phyloP scores from a whole-genome alignment of 2,888 invertebrate species.

The Opisthograptis luteolata region DNA sequence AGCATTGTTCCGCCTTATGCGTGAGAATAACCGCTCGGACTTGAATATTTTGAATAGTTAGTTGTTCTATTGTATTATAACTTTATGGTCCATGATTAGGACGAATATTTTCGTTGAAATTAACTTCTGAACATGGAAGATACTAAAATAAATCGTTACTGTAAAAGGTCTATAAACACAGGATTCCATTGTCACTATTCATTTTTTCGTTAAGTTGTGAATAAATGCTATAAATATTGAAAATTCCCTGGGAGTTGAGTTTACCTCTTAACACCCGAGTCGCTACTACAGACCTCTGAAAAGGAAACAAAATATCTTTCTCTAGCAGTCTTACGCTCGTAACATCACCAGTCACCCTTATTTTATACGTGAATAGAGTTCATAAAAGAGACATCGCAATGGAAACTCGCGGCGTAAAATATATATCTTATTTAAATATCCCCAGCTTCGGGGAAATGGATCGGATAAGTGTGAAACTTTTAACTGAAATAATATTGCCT shows the following conservation, averaged over 20 bases:
- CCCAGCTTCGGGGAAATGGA: constrained; percentile 59
- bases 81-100: no score
- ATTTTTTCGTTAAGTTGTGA: constrained; percentile 38
- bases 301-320: constrained; percentile 47
- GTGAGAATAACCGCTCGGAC: constrained; percentile 30
- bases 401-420: constrained; percentile 56
- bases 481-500: constrained; percentile 75
- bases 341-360: constrained; percentile 48
- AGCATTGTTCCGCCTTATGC: constrained; percentile 46
- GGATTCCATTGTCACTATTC: constrained; percentile 8
- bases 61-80: no score
- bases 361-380: constrained; percentile 53
- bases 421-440: constrained; percentile 71
- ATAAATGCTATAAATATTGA: constrained; percentile 24
- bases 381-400: constrained; percentile 52
- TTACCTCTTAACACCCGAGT: constrained; percentile 42
- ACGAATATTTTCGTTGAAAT: no score
- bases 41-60: constrained; percentile 33
- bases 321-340: constrained; percentile 31
- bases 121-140: no score
- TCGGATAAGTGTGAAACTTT: constrained; percentile 69
- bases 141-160: no score
- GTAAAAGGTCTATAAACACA: no score
- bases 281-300: constrained; percentile 39
- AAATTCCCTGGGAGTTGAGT: constrained; percentile 24